phyloP scores from a whole-genome alignment of 2,113 vertebrate species.

The Coptodon bakossiorum region DNA sequence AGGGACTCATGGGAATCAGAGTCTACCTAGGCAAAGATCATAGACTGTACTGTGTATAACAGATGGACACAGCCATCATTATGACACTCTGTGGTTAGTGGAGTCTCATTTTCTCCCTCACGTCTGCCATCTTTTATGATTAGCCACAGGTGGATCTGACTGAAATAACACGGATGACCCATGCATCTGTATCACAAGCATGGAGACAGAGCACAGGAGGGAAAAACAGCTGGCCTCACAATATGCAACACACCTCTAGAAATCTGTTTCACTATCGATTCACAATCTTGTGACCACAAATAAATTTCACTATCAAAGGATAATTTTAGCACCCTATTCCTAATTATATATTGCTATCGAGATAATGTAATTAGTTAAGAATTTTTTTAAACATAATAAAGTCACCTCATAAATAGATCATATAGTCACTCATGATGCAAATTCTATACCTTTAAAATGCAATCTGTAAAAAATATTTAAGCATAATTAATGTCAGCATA shows the following conservation, averaged over 20 bases:
- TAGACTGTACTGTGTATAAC: neutral
- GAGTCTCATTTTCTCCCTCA: neutral
- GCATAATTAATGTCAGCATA: neutral
- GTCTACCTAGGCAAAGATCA: neutral
- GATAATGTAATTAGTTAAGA: neutral
- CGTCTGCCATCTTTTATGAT: neutral
- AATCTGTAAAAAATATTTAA: neutral
- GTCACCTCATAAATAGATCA: neutral
- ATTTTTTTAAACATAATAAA: neutral
- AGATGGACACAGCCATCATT: neutral
- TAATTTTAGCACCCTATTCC: neutral
- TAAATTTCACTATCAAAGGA: neutral
- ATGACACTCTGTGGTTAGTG: neutral
- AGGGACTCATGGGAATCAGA: neutral
- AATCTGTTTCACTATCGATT: neutral
- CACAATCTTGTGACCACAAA: neutral
- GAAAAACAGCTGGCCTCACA: neutral
- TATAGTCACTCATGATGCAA: accelerated
- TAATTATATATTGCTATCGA: neutral
- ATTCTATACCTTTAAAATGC: neutral
- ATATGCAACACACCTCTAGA: neutral
- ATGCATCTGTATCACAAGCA: neutral
- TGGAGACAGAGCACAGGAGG: neutral
- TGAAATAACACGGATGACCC: neutral
- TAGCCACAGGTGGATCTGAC: neutral